These are phyloP conservation scores for Axinella damicornis DNA, from an alignment of 37 sponge, comb jelly and placozoan genomes.

Conservation along the genomic window DNA sequence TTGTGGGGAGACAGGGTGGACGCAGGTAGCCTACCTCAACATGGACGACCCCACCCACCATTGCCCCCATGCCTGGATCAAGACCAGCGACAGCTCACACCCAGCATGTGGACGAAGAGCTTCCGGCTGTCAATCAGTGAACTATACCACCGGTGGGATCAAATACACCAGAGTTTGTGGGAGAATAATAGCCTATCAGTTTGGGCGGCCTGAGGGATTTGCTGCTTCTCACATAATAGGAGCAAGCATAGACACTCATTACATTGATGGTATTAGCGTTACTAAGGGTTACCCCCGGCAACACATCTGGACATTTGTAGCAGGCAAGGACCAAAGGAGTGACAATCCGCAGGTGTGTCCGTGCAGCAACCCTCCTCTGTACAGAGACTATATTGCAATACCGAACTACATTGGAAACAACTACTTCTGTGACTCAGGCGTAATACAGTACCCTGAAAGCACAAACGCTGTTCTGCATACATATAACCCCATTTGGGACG, in stretches of 20 bases:
- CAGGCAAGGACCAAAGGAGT: neutral
- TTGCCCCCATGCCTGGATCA: too few relatives aligned
- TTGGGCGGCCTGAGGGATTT: neutral
- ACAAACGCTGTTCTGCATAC: neutral
- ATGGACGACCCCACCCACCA: conserved; percentile 1
- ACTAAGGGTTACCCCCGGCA: conserved; percentile 1
- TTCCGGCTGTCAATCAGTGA: neutral
- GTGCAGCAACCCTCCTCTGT: neutral
- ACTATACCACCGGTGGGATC: neutral
- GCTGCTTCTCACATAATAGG: too few relatives aligned
- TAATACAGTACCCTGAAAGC: neutral
- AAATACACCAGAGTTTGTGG: neutral
- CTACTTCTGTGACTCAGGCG: neutral
- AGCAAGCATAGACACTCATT: neutral
- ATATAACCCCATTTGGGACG: conserved; percentile 3
- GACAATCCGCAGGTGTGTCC: neutral
- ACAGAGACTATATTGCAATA: too few relatives aligned
- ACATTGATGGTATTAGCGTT: neutral
- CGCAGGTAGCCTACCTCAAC: conserved; percentile 16
- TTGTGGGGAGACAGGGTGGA: conserved; percentile 25
- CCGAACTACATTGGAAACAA: neutral
- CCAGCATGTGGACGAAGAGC: too few relatives aligned
- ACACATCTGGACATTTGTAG: conserved; percentile 15
- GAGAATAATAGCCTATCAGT: neutral
- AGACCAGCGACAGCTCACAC: too few relatives aligned